phyloP scores from a whole-genome alignment of 2,888 invertebrate species.

The Nemoura dubitans region DNA sequence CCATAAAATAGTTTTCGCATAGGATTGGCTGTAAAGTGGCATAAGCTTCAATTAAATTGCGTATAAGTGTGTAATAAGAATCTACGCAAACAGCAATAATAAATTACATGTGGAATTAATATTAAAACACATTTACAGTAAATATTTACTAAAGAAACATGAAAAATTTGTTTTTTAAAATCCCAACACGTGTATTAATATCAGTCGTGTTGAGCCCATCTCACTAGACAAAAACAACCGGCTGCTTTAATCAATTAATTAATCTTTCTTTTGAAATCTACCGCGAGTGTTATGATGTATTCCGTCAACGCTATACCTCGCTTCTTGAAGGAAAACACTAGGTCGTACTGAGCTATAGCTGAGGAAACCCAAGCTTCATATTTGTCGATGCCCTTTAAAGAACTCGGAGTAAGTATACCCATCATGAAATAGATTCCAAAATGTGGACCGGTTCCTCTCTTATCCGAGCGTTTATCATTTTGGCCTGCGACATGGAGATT shows the following conservation, averaged over 20 bases:
- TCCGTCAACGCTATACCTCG: not conserved
- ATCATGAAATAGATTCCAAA: not conserved
- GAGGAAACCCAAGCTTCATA: not conserved
- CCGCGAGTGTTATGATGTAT: not conserved
- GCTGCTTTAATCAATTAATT: not conserved
- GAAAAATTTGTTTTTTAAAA: not conserved
- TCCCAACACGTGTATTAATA: not conserved
- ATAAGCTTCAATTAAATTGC: not conserved
- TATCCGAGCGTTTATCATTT: not conserved
- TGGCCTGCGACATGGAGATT: not conserved
- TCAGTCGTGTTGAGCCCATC: not conserved
- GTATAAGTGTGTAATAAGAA: not conserved
- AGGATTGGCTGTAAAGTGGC: not conserved
- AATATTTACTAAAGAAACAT: not conserved
- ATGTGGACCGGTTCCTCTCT: not conserved
- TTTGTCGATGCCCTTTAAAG: not conserved
- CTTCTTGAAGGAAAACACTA: too few relatives aligned
- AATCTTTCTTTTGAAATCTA: not conserved
- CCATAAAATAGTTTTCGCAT: not conserved
- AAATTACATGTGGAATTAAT: not conserved
- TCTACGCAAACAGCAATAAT: not conserved
- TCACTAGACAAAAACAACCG: not conserved
- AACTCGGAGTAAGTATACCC: not conserved
- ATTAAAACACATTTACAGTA: not conserved
- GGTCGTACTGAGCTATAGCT: not conserved